Evolutionary conservation across 1,140 invertebrate genomes (phyloP).

Genomic region (Ceratitis capitata): DNA sequence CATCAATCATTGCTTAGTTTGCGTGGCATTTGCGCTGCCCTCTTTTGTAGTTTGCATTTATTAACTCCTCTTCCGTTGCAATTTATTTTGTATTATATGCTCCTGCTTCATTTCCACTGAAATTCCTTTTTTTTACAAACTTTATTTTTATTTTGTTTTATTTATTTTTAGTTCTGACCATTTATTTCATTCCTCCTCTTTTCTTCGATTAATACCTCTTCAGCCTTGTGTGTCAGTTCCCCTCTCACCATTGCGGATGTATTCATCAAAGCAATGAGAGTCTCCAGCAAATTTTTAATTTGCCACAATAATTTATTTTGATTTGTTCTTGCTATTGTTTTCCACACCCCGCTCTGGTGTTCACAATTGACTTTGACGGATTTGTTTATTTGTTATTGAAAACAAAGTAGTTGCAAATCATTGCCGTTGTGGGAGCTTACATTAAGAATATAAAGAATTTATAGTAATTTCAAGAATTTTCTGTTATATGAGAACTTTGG

Average conservation of each 20-base stretch:
- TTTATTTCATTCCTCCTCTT: neutral
- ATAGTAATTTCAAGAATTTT: no score
- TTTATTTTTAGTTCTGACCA: neutral
- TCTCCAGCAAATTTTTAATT: constrained; percentile 12
- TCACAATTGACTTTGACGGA: neutral
- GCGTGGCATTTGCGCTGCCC: neutral
- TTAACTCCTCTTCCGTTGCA: neutral
- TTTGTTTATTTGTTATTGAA: constrained; percentile 1
- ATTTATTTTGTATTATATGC: neutral
- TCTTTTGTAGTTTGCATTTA: neutral
- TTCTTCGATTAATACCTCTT: neutral
- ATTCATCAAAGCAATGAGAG: neutral
- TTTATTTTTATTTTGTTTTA: neutral
- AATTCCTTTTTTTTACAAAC: neutral
- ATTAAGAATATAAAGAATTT: no score
- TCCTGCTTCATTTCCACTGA: neutral
- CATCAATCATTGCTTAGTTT: constrained; percentile 1
- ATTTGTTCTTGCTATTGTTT: neutral
- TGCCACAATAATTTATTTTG: neutral
- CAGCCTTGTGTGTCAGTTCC: neutral
- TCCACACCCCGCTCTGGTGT: neutral
- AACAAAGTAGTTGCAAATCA: neutral
- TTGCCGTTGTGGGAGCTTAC: no score
- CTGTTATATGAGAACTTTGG: no score
- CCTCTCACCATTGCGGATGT: neutral